Evolutionary conservation across 2,888 invertebrate genomes (phyloP).

Genomic region (Xestoiulus laeticollis): DNA sequence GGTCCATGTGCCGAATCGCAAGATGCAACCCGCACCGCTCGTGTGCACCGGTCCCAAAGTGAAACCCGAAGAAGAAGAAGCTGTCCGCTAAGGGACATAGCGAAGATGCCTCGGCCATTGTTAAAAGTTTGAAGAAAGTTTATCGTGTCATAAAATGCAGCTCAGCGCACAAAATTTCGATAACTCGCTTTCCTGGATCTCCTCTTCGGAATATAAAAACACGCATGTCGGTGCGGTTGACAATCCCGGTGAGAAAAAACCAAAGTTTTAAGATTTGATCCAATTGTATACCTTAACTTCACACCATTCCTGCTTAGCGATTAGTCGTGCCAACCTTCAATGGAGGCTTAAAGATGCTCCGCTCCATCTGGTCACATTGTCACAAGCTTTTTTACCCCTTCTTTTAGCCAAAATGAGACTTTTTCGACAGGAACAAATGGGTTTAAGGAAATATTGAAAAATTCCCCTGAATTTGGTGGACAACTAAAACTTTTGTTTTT

Average conservation of each 20-base stretch:
- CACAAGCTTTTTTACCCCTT: too few relatives aligned
- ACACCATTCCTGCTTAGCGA: background rate
- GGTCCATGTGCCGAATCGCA: too few relatives aligned
- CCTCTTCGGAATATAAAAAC: background rate
- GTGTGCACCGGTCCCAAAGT: too few relatives aligned
- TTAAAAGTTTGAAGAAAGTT: background rate
- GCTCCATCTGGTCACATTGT: too few relatives aligned
- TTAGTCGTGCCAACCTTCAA: background rate
- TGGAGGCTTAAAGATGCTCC: background rate
- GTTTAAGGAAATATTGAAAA: background rate
- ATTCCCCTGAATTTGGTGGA: too few relatives aligned
- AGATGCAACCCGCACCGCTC: too few relatives aligned
- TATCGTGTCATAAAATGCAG: background rate
- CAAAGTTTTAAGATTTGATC: background rate
- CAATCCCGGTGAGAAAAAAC: background rate
- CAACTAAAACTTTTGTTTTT: background rate
- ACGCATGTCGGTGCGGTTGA: background rate
- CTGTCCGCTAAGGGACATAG: too few relatives aligned
- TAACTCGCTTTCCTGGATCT: background rate
- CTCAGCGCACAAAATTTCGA: background rate
- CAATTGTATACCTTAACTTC: background rate
- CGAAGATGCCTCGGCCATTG: too few relatives aligned
- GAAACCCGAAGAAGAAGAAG: too few relatives aligned
- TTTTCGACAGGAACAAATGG: background rate
- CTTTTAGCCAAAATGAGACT: background rate